These are phyloP conservation scores for Balaenoptera acutorostrata DNA, from an alignment of 2,113 vertebrate genomes.

Conservation along the genomic window DNA sequence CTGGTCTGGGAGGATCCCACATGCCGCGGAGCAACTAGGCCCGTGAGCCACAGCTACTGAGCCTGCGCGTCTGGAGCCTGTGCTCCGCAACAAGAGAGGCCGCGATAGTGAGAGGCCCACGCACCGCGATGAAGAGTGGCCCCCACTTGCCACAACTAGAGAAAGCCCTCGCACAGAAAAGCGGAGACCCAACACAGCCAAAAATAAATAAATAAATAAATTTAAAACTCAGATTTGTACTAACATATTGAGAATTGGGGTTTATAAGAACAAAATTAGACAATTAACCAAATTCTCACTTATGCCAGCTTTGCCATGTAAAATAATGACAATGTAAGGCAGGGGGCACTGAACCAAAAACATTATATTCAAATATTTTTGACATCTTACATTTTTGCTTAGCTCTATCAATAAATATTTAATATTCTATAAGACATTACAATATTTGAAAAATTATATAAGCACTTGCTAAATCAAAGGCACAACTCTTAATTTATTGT, in stretches of 20 bases:
- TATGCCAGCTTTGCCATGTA: background rate
- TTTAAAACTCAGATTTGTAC: constrained; percentile 55
- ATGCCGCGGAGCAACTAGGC: no score
- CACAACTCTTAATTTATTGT: background rate
- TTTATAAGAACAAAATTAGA: constrained; percentile 28
- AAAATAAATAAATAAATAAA: no score
- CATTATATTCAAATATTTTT: constrained; percentile 7
- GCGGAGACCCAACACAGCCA: no score
- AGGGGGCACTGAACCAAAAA: background rate
- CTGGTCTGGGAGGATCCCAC: no score
- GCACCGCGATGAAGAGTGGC: no score
- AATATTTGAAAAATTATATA: background rate
- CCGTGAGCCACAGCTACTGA: no score
- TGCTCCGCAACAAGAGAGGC: no score
- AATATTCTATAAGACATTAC: background rate
- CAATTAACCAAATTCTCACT: constrained; percentile 31
- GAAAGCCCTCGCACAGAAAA: no score
- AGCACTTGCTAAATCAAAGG: background rate
- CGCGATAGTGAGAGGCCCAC: no score
- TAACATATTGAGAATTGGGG: background rate
- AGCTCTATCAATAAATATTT: background rate
- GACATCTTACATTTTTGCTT: background rate
- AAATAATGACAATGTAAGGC: background rate
- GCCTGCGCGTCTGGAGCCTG: no score
- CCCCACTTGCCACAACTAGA: no score